These are phyloP conservation scores for Sebastes iracundus DNA, from an alignment of 2,797 vertebrate genomes.

Conservation along the genomic window DNA sequence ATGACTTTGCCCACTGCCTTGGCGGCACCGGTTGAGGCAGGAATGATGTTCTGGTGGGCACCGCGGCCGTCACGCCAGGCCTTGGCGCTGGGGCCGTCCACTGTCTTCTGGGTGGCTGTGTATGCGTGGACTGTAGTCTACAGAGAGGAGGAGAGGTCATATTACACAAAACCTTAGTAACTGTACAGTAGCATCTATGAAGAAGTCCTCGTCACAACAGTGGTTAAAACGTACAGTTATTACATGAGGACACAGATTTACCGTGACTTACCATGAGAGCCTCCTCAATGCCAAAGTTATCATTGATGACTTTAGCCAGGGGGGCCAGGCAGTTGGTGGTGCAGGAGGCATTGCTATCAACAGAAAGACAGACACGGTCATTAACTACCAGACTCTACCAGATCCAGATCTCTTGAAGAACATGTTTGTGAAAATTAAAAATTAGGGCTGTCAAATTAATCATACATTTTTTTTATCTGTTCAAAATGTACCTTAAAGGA, in stretches of 20 bases:
- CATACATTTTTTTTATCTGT: too few relatives aligned
- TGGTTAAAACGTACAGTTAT: background rate
- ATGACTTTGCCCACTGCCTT: conserved; percentile 93
- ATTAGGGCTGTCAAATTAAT: too few relatives aligned
- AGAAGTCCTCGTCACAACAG: background rate
- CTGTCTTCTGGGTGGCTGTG: conserved; percentile 94
- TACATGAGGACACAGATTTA: background rate
- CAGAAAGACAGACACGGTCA: conserved; percentile 18
- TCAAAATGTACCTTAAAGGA: too few relatives aligned
- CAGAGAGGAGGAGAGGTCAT: background rate
- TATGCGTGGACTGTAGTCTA: conserved; percentile 92
- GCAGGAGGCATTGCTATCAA: conserved; percentile 90
- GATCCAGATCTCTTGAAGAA: background rate
- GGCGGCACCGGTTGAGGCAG: conserved; percentile 91
- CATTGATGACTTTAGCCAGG: conserved; percentile 91
- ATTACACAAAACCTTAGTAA: background rate
- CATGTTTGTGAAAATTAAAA: background rate
- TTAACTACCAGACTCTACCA: background rate
- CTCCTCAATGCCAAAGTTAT: conserved; percentile 90
- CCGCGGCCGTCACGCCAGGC: conserved; percentile 90
- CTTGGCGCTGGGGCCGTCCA: conserved; percentile 90
- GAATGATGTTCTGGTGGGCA: conserved; percentile 92
- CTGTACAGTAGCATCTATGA: background rate
- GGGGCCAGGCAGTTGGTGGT: conserved; percentile 95
- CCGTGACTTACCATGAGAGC: conserved; percentile 87